These are phyloP conservation scores for Pseudotriccus pelzelni DNA, from an alignment of 2,797 vertebrate species.

Conservation along the genomic window DNA sequence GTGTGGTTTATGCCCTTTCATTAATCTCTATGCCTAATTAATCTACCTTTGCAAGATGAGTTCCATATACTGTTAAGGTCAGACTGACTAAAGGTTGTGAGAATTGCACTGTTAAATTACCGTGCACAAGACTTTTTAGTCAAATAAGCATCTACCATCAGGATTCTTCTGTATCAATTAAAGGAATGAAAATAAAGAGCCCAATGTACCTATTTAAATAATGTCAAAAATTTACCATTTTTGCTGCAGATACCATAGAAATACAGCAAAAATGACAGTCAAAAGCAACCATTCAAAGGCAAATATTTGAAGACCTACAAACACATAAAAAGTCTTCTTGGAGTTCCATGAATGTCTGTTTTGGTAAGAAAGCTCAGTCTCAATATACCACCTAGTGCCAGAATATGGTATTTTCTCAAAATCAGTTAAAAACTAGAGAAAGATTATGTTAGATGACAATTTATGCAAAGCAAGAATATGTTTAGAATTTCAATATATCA, in stretches of 20 bases:
- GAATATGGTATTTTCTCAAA: not conserved
- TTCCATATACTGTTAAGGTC: not conserved
- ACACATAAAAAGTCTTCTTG: not conserved
- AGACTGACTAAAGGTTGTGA: not conserved
- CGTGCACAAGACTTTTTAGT: not conserved
- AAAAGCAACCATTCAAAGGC: not conserved
- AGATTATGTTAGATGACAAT: not conserved
- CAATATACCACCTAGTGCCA: conserved; percentile 34
- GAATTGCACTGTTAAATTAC: not conserved
- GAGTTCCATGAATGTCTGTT: not conserved
- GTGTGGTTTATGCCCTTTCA: not conserved
- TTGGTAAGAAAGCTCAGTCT: not conserved
- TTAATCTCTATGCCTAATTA: not conserved
- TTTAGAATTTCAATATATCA: not conserved
- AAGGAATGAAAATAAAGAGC: not conserved
- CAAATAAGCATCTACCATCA: not conserved
- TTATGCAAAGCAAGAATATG: not conserved
- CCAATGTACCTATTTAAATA: not conserved
- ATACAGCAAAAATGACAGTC: not conserved
- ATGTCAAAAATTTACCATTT: not conserved
- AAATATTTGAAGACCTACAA: not conserved
- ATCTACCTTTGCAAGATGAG: not conserved
- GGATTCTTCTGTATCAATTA: not conserved
- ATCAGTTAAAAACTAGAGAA: not conserved
- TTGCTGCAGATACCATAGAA: not conserved